Percentiles rank a stretch among this genome's conserved stretches.
Conservation (phyloP, 2,888 invertebrate species). For the Limnephilus lunatus region DNA sequence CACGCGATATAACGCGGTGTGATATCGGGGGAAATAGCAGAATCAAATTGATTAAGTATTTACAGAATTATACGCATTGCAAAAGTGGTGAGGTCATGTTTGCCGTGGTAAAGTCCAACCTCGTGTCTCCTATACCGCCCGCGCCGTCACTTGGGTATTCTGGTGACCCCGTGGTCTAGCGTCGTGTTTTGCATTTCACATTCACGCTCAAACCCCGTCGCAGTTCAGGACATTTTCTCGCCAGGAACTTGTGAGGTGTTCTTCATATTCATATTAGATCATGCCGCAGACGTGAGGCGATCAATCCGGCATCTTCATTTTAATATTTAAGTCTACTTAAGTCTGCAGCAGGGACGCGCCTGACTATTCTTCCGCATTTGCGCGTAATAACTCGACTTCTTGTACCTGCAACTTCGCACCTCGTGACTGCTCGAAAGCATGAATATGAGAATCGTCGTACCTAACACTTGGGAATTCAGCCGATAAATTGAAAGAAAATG, state of each 20-base stretch:
- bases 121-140: not conserved
- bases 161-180: not conserved
- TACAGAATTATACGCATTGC: not conserved
- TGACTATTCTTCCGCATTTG: slow-evolving; percentile 20
- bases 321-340: slow-evolving; percentile 33
- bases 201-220: slow-evolving; percentile 5
- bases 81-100: not conserved
- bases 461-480: not conserved
- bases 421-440: not conserved
- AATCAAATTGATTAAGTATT: not conserved
- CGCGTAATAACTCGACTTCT: not conserved
- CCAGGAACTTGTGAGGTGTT: slow-evolving; percentile 27
- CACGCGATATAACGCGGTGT: not conserved
- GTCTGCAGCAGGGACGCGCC: not conserved
- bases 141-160: not conserved
- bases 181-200: slow-evolving; percentile 11
- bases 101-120: not conserved
- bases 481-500: not conserved
- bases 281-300: slow-evolving; percentile 35
- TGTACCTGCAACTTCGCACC: not conserved
- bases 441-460: not conserved
- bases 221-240: slow-evolving; percentile 9
- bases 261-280: slow-evolving; percentile 44
- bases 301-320: slow-evolving; percentile 33
- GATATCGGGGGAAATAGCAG: not conserved